Evolutionary conservation across 2,797 vertebrate genomes (phyloP), one percentile per base, ranked within the genome.

Genomic region (Sebastes trivittatus): DNA sequence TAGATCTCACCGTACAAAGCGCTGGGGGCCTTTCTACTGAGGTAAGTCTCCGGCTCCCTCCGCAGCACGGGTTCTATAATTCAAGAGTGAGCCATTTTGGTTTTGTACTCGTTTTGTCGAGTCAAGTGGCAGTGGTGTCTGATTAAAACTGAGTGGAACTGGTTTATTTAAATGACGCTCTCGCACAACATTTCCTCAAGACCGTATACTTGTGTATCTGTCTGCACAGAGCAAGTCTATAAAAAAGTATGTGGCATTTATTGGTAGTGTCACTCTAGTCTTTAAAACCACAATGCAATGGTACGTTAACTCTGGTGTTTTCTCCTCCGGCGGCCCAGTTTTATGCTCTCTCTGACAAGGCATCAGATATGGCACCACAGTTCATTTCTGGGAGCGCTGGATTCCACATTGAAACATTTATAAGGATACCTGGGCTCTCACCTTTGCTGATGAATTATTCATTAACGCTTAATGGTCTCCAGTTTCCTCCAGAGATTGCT

Each of bases 11-110:
- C 78, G 71, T 80, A 85, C 85, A 74, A 88, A 83, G 92, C 91
- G 90, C 90, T 87, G 92, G 93, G 92, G 94, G 94, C 90, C 88
- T 92, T 95, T 94, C 95, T 93, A 77, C 88, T 94, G 92, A 95
- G 94, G 95, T 95, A 84, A 85, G 88, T 74, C 70, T 79, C 22
- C 18, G 7, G 56, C 60, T 89, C 61, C 71, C 72, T 72, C 59
- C 64, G 70, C 72, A 54, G 72, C 76, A 62, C 61, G 64, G 10
- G 38, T 77, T 71, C 62, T 86, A 18, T 77, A 54, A 77, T 81
- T 90, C 60, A 71, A 89, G 70, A 36, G 59, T 29, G 71, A 85
- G 58, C 38, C 59, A 1, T 70, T 88, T 87, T 78, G 79, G 23
- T 66, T 34, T 70, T 66, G 70, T 4, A 9, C 63, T 81, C 25